Base-by-base conservation (phyloP, 2,888 invertebrate species). In the Mythimna impura region DNA sequence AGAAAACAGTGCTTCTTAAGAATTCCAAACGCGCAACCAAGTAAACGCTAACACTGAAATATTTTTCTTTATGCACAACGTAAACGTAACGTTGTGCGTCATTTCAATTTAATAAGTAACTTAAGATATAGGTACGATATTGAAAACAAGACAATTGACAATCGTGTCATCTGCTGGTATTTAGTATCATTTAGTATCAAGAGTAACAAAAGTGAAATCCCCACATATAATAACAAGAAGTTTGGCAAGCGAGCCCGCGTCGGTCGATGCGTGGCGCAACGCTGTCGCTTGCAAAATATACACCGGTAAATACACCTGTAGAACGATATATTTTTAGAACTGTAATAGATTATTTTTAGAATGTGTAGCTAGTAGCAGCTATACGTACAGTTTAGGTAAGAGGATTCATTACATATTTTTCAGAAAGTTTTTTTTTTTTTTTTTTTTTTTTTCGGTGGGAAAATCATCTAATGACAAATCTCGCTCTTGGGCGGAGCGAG, bases 211-310 rank as follows among this genome's bases (percentile, higher is more conserved):
- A 78, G 81, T 83, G 86, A 86, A 86, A 85, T 76, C 83, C 65
- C 63, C 69, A 65, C 78, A 85, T 80, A 78, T 78, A 82, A 84
- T 75, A 82, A 81, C 74, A 78, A 62, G 64, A 76, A 80, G 79
- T 85, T 86, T 86, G 91, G 90, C 90, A 92, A 91, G 86, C 82
- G 78, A 74, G 83, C 68, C 69, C 66, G 78, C 63, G 73, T 73
- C 67, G 84, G 73, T 73, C 67, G 84, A n/a, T 36, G 66, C 63
- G 80, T 91, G 89, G 86, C 87, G 90, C 87, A 92, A 92, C 63
- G 52, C 30, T 70, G 70, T 50, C 79, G 81, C 83, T 91, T 91
- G 87, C 89, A 86, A 90, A 87, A 91, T 81, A 66, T 76, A 71
- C 69, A 71, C 70, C 72, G 75, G 67, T 71, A 64, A 65, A 73